phyloP scores from a whole-genome alignment of 2,797 vertebrate species.

The Propithecus perrieri region DNA sequence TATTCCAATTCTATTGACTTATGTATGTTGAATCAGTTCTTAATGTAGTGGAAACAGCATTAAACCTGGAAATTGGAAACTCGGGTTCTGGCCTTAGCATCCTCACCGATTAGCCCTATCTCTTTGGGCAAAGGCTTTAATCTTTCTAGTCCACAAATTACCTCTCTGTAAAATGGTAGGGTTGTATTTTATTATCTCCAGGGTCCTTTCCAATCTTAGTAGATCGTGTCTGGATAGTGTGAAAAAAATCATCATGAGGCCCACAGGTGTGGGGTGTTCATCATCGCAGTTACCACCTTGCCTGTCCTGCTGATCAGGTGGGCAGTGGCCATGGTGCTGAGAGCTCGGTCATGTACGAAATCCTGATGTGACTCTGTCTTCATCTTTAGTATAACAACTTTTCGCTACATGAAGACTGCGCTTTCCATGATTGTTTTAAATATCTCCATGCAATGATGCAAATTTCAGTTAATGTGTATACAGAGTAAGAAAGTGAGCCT shows the following conservation, averaged over 20 bases:
- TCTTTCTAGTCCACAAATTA: neutral
- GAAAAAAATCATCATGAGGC: neutral
- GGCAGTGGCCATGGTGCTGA: neutral
- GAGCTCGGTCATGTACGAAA: neutral
- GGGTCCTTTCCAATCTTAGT: neutral
- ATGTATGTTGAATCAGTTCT: neutral
- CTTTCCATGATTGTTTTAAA: neutral
- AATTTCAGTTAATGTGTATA: neutral
- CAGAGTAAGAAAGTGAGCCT: neutral
- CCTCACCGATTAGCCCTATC: neutral
- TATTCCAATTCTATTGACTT: neutral
- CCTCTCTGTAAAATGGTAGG: neutral
- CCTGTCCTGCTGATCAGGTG: neutral
- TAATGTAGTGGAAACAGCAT: neutral
- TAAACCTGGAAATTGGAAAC: neutral
- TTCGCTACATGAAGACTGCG: neutral
- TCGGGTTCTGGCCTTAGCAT: neutral
- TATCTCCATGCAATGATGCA: neutral
- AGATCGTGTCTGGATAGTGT: too few species aligned
- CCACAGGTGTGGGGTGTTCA: neutral
- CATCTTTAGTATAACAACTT: neutral
- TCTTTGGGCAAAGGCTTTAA: neutral
- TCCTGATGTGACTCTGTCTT: neutral
- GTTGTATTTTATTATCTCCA: neutral
- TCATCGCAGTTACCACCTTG: neutral